A percentile compares a stretch with the other conserved stretches of the same genome.
Evolutionary conservation across 2,113 vertebrate genomes (phyloP).

Genomic region (Chlorocebus sabaeus): DNA sequence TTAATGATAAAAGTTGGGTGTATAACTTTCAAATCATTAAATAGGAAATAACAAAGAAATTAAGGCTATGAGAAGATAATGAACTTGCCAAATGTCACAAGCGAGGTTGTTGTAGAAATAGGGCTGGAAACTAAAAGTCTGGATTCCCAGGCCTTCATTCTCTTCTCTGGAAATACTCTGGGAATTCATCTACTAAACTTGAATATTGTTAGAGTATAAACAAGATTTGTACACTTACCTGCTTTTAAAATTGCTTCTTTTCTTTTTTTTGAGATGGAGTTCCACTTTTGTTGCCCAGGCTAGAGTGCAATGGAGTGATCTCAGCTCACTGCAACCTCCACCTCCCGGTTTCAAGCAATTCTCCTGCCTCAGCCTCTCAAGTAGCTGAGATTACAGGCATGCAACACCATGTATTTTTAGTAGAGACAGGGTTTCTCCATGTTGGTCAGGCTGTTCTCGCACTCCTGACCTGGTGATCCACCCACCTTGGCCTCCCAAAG

Average conservation of each 20-base stretch:
- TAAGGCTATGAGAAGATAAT: background rate
- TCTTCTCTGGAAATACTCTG: background rate
- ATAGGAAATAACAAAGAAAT: background rate
- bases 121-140: background rate
- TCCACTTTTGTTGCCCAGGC: no score
- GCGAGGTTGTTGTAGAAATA: background rate
- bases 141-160: background rate
- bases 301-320: no score
- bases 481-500: no score
- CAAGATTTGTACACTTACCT: background rate
- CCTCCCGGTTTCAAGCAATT: no score
- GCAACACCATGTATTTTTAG: no score
- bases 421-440: no score
- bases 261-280: no score
- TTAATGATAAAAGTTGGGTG: background rate
- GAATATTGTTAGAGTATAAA: background rate
- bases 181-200: background rate
- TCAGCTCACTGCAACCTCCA: no score
- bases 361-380: no score
- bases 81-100: background rate
- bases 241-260: background rate
- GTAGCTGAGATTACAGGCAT: no score
- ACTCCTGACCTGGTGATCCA: no score
- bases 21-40: background rate
- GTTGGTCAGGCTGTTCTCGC: no score